Conservation (phyloP, 2,113 vertebrate genomes). For the Xiphias gladius region DNA sequence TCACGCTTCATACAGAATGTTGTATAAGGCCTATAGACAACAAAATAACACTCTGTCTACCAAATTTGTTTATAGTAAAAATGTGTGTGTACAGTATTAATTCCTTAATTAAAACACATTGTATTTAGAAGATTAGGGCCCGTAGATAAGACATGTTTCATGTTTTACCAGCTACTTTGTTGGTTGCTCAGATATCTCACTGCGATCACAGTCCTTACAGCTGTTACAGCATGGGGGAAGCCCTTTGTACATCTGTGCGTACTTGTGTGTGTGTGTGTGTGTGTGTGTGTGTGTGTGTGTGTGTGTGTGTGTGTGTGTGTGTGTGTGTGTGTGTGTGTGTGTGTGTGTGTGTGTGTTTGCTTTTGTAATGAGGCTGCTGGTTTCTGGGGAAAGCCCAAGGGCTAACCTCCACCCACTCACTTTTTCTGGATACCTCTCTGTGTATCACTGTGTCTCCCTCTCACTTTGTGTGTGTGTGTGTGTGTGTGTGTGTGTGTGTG, state of each 20-base stretch:
- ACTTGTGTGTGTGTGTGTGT: conserved; percentile 51
- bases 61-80: conserved; percentile 10
- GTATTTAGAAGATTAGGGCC: background rate
- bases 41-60: background rate
- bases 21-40: background rate
- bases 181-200: conserved; percentile 53
- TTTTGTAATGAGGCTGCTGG: conserved; percentile 74
- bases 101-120: background rate
- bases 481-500: background rate
- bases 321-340: conserved; percentile 71
- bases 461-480: conserved; percentile 18
- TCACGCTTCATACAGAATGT: background rate
- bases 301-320: conserved; percentile 57
- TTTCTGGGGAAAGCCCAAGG: conserved; percentile 78
- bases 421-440: conserved; percentile 70
- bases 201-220: conserved; percentile 64
- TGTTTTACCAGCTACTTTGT: conserved; percentile 43
- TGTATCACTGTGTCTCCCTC: conserved; percentile 50
- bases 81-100: background rate
- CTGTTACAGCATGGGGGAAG: conserved; percentile 67
- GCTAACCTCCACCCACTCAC: conserved; percentile 77
- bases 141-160: conserved; percentile 39
- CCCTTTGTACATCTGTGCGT: conserved; percentile 64
- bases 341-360: conserved; percentile 74
- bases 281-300: conserved; percentile 55